Percentiles rank a stretch among this genome's conserved stretches.
These are phyloP conservation scores for Phanerotoma sp. DNA, from an alignment of 2,888 invertebrate genomes.

Conservation along the genomic window DNA sequence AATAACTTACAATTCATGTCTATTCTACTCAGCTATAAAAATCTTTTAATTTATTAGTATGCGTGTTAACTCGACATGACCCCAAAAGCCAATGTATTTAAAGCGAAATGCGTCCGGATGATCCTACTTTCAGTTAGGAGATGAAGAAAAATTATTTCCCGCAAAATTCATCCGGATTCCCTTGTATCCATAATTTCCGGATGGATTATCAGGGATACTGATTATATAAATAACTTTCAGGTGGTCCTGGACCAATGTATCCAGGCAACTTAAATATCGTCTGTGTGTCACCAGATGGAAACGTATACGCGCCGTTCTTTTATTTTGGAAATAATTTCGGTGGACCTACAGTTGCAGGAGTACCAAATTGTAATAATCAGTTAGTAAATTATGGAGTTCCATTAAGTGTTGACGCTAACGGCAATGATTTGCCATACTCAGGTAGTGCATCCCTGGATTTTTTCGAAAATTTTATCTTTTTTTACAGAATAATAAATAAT, in stretches of 20 bases:
- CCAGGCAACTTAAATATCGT: slow-evolving; percentile 20
- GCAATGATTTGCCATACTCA: slow-evolving; percentile 63
- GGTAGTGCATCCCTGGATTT: slow-evolving; percentile 53
- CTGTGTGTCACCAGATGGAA: slow-evolving; percentile 27
- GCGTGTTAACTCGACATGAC: too few relatives aligned
- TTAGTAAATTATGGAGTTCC: slow-evolving; percentile 46
- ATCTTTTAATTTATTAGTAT: too few relatives aligned
- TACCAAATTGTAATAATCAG: slow-evolving; percentile 37
- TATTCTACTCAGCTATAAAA: too few relatives aligned
- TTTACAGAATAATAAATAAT: slow-evolving; percentile 23
- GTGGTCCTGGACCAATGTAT: slow-evolving; percentile 18
- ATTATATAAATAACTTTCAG: not conserved
- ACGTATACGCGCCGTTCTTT: slow-evolving; percentile 14
- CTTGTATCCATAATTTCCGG: too few relatives aligned
- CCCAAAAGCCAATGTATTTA: too few relatives aligned
- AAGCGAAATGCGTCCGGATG: too few relatives aligned
- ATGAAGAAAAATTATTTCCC: too few relatives aligned
- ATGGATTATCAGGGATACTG: too few relatives aligned
- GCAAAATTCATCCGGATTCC: too few relatives aligned
- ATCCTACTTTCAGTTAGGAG: too few relatives aligned
- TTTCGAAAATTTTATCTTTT: slow-evolving; percentile 41
- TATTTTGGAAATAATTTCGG: slow-evolving; percentile 14
- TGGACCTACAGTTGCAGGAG: slow-evolving; percentile 14
- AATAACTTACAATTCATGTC: too few relatives aligned
- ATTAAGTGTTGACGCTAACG: slow-evolving; percentile 58